Evolutionary conservation across 2,113 vertebrate genomes (phyloP).

Genomic region (Clarias magur): DNA sequence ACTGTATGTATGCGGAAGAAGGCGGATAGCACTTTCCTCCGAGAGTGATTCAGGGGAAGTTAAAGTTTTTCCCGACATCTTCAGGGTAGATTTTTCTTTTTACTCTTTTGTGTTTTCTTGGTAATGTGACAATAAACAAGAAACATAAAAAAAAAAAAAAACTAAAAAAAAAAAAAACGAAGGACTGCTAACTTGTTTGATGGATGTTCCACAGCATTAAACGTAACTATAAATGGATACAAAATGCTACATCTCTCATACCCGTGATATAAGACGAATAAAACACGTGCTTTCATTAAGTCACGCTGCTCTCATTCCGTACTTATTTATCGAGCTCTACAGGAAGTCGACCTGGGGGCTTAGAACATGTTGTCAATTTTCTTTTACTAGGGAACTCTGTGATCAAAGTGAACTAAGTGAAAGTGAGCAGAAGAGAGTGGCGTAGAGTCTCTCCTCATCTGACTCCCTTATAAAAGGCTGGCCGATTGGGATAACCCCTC

Average conservation of each 20-base stretch:
- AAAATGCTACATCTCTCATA: background rate
- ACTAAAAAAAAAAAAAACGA: background rate
- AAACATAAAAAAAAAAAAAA: background rate
- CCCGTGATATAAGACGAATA: background rate
- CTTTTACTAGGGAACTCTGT: background rate
- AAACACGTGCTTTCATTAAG: background rate
- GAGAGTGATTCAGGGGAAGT: background rate
- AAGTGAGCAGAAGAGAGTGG: constrained; percentile 38
- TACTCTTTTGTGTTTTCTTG: background rate
- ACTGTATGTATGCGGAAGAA: background rate
- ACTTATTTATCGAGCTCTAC: background rate
- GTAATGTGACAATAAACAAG: background rate
- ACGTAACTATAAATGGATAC: background rate
- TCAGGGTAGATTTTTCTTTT: background rate
- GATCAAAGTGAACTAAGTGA: constrained; percentile 28
- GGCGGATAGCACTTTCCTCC: background rate
- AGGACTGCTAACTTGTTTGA: background rate
- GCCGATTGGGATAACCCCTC: constrained; percentile 46
- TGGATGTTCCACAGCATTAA: background rate
- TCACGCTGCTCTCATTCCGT: background rate
- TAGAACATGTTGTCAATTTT: background rate
- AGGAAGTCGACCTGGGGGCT: background rate
- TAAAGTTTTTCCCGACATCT: background rate
- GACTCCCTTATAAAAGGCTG: constrained; percentile 56
- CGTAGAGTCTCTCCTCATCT: constrained; percentile 49